Percentiles rank a stretch among this genome's conserved stretches.
Evolutionary conservation across 2,888 invertebrate genomes (phyloP).

Genomic region (Pollenia amentaria): DNA sequence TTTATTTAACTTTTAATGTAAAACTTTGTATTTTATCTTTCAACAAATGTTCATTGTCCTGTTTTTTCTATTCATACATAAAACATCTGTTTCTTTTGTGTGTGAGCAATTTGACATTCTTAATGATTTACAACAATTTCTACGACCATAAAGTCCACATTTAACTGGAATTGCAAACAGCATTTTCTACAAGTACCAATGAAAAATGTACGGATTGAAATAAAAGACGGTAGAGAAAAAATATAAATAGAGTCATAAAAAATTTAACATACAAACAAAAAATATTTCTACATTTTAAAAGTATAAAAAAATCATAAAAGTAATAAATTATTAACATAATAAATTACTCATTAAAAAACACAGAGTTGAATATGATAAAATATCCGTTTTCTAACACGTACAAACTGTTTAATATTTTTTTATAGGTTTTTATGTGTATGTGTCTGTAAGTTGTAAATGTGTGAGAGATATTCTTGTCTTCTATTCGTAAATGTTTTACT

Average conservation of each 20-base stretch:
- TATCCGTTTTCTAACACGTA: constrained; percentile 60
- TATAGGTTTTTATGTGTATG: neutral
- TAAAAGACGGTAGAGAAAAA: neutral
- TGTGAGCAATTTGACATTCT: constrained; percentile 57
- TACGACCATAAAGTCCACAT: constrained; percentile 41
- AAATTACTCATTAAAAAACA: constrained; percentile 70
- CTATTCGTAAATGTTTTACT: constrained; percentile 29
- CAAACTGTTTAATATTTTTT: neutral
- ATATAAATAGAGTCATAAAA: constrained; percentile 56
- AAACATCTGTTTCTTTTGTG: constrained; percentile 66
- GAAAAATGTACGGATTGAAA: constrained; percentile 39
- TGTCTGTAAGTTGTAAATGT: neutral
- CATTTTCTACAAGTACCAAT: constrained; percentile 32
- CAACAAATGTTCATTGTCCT: constrained; percentile 13
- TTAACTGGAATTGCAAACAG: constrained; percentile 47
- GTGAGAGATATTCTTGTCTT: neutral
- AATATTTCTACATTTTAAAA: constrained; percentile 25
- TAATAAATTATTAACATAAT: constrained; percentile 72
- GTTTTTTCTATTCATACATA: neutral
- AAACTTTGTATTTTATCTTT: constrained; percentile 2
- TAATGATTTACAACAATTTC: constrained; percentile 68
- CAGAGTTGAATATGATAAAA: constrained; percentile 33
- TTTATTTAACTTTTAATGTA: too few species aligned
- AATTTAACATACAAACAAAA: constrained; percentile 41
- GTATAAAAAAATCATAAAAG: constrained; percentile 65